Evolutionary conservation across 1,140 invertebrate species (phyloP).

Genomic region (Drosophila pandora): DNA sequence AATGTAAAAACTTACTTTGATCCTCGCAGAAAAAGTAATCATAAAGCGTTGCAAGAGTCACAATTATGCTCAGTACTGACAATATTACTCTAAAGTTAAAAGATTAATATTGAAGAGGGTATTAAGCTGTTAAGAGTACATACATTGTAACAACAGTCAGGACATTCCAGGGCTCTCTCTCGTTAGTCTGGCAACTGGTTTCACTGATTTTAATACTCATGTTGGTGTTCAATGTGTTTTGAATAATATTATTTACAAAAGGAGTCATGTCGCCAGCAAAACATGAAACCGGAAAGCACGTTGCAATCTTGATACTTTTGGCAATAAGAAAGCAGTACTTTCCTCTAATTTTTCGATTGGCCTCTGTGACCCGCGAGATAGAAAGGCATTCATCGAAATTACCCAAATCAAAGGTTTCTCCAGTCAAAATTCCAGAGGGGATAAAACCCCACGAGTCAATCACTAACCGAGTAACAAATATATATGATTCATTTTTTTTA

Average conservation of each 20-base stretch:
- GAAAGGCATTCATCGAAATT: slow-evolving; percentile 57
- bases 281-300: slow-evolving; percentile 13
- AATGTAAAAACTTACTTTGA: slow-evolving; percentile 31
- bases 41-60: slow-evolving; percentile 23
- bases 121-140: background rate
- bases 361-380: slow-evolving; percentile 4
- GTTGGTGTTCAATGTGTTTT: background rate
- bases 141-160: slow-evolving; percentile 51
- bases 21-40: slow-evolving; percentile 36
- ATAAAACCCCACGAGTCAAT: slow-evolving; percentile 50
- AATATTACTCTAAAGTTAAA: slow-evolving; percentile 26
- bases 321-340: slow-evolving; percentile 36
- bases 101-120: background rate
- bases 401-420: slow-evolving; percentile 41
- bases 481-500: too few species aligned
- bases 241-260: background rate
- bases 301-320: background rate
- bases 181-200: slow-evolving; percentile 9
- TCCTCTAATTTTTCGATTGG: slow-evolving; percentile 11
- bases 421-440: slow-evolving; percentile 5
- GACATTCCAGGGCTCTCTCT: slow-evolving; percentile 7
- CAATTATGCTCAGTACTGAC: slow-evolving; percentile 14
- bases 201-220: slow-evolving; percentile 6
- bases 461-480: slow-evolving; percentile 20
- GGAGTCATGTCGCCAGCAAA: slow-evolving; percentile 2